A percentile compares a stretch with the other conserved stretches of the same genome.
phyloP scores from a whole-genome alignment of 1,140 invertebrate genomes.

The Panagrolaimus sp. region DNA sequence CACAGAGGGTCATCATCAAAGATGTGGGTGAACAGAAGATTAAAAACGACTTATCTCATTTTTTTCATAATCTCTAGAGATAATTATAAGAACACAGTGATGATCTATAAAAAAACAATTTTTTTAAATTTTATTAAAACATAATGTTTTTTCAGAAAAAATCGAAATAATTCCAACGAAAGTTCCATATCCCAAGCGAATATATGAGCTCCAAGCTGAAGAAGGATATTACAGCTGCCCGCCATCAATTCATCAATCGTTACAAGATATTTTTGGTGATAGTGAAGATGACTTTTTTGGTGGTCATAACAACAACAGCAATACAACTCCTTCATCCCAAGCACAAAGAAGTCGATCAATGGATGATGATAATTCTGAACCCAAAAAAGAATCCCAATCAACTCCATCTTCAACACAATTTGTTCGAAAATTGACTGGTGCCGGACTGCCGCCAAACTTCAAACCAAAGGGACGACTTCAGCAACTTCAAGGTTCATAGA shows the following conservation, averaged over 20 bases:
- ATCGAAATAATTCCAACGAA: constrained; percentile 3
- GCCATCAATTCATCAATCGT: neutral
- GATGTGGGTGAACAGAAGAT: no score
- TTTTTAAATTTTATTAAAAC: no score
- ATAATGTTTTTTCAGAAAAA: neutral
- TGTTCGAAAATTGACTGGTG: neutral
- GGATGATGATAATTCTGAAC: neutral
- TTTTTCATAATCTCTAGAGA: no score
- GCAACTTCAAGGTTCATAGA: neutral
- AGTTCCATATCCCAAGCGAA: constrained; percentile 4
- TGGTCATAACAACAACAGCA: no score
- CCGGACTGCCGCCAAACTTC: neutral
- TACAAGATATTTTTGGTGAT: neutral
- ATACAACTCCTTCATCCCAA: neutral
- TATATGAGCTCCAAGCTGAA: constrained; percentile 8
- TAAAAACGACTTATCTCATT: no score
- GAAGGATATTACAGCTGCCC: constrained; percentile 10
- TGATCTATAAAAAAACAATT: no score
- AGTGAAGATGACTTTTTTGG: neutral
- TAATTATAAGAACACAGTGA: no score
- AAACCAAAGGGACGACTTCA: neutral
- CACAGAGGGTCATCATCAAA: no score
- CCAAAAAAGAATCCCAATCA: neutral
- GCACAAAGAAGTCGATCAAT: neutral
- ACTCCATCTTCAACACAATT: neutral